These are phyloP conservation scores for Oryzaephilus surinamensis DNA, from an alignment of 1,140 invertebrate species.

Conservation along the genomic window DNA sequence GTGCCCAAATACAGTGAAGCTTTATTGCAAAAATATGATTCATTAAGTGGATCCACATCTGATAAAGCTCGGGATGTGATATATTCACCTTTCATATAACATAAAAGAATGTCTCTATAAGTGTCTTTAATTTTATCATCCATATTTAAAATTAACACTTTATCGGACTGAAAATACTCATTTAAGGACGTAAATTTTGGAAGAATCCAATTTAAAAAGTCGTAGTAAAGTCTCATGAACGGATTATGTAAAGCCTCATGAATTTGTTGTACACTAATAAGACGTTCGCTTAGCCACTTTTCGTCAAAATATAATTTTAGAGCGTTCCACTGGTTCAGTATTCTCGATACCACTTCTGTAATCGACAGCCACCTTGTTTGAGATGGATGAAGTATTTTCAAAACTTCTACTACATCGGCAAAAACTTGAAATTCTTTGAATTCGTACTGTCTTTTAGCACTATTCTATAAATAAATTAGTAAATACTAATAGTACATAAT, in stretches of 20 bases:
- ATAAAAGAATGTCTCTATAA: slow-evolving; percentile 1
- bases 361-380: slow-evolving; percentile 1
- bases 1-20: not conserved
- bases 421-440: slow-evolving; percentile 1
- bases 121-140: not conserved
- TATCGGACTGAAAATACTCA: slow-evolving; percentile 1
- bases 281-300: not conserved
- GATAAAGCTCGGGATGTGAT: not conserved
- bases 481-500: not conserved
- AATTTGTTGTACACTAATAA: slow-evolving; percentile 1
- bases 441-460: not conserved
- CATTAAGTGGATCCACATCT: not conserved
- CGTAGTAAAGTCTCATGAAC: not conserved
- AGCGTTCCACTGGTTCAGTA: not conserved
- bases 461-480: not conserved
- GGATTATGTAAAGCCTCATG: not conserved
- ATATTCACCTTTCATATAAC: not conserved
- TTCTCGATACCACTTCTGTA: not conserved
- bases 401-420: too few species aligned
- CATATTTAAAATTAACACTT: not conserved
- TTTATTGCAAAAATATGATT: not conserved
- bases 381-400: slow-evolving; percentile 2
- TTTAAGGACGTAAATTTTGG: not conserved
- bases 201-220: not conserved
- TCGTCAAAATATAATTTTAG: too few species aligned